A percentile compares a stretch with the other conserved stretches of the same genome.
Evolutionary conservation across 2,888 invertebrate genomes (phyloP).

Genomic region (Apamea anceps): DNA sequence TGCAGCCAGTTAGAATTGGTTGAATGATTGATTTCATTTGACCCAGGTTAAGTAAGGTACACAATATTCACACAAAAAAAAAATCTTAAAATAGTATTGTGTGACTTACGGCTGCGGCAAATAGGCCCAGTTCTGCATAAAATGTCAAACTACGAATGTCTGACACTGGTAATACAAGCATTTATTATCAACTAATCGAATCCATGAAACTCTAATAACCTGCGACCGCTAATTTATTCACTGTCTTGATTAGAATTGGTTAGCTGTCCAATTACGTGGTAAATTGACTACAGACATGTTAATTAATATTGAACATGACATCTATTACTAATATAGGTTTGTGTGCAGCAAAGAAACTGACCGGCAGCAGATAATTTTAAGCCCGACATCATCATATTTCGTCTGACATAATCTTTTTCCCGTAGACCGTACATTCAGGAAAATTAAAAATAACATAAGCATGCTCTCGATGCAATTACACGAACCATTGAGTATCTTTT

Average conservation of each 20-base stretch:
- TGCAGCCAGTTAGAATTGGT: too few species aligned
- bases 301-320: neutral
- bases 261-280: slow-evolving; percentile 21
- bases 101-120: too few species aligned
- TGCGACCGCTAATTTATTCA: neutral
- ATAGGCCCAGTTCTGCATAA: too few species aligned
- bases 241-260: slow-evolving; percentile 18
- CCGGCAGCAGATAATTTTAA: neutral
- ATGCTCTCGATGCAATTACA: too few species aligned
- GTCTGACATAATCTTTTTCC: too few species aligned
- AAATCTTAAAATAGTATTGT: too few species aligned
- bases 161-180: neutral
- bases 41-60: too few species aligned
- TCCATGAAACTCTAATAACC: neutral
- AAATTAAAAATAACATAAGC: too few species aligned
- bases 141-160: too few species aligned
- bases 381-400: neutral
- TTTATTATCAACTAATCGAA: neutral
- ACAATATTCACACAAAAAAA: too few species aligned
- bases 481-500: too few species aligned
- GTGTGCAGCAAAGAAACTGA: neutral
- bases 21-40: too few species aligned
- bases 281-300: slow-evolving; percentile 28
- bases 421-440: neutral
- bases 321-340: neutral